These are phyloP conservation scores for Hypomesus transpacificus DNA, from an alignment of 2,113 vertebrate genomes.

Conservation along the genomic window DNA sequence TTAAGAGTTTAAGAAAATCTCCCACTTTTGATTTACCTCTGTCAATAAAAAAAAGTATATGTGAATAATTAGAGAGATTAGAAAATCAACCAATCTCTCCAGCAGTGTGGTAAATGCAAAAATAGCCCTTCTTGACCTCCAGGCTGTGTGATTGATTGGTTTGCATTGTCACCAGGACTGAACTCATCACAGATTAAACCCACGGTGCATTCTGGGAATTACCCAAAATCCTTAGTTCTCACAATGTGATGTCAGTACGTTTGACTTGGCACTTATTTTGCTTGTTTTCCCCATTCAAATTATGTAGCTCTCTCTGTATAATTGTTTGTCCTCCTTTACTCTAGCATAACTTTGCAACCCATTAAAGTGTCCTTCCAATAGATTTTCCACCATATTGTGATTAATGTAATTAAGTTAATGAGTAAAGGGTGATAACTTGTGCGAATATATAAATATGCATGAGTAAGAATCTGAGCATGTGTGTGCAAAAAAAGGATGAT, in stretches of 20 bases:
- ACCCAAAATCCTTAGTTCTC: slow-evolving; percentile 59
- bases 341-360: no score
- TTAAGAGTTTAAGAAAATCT: slow-evolving; percentile 24
- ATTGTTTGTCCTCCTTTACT: not conserved
- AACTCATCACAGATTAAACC: slow-evolving; percentile 55
- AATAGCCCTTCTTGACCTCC: slow-evolving; percentile 44
- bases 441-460: not conserved
- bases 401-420: not conserved
- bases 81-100: slow-evolving; percentile 32
- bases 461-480: not conserved
- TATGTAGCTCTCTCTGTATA: slow-evolving; percentile 32
- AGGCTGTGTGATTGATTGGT: slow-evolving; percentile 36
- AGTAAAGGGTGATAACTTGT: not conserved
- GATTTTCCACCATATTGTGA: no score
- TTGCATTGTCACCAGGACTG: slow-evolving; percentile 48
- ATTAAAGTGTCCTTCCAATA: no score
- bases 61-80: slow-evolving; percentile 25
- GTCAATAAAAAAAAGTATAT: slow-evolving; percentile 29
- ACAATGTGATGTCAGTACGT: slow-evolving; percentile 49
- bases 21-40: slow-evolving; percentile 12
- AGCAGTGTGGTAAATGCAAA: slow-evolving; percentile 36
- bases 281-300: slow-evolving; percentile 20
- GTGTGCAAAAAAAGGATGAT: not conserved
- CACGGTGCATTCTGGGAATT: slow-evolving; percentile 54
- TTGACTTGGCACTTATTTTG: slow-evolving; percentile 45